phyloP scores from a whole-genome alignment of 2,888 invertebrate genomes.

The Leptodirus hochenwartii region DNA sequence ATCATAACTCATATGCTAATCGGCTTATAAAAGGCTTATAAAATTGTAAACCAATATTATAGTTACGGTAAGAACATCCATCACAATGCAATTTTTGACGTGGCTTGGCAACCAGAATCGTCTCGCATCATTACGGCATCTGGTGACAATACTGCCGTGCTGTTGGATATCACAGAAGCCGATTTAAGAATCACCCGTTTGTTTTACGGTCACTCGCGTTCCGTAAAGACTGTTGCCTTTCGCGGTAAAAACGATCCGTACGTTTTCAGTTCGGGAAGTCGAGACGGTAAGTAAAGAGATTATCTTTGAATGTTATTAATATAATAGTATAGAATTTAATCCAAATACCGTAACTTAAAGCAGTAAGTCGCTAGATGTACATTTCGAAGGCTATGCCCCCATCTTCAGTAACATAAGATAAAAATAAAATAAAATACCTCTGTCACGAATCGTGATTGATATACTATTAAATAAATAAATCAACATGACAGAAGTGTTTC shows the following conservation, averaged over 20 bases:
- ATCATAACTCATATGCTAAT: too few relatives aligned
- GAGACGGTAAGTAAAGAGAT: conserved; percentile 75
- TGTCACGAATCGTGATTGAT: too few relatives aligned
- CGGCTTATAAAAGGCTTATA: background rate
- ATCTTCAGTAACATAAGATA: too few relatives aligned
- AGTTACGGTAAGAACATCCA: conserved; percentile 44
- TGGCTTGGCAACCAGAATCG: conserved; percentile 67
- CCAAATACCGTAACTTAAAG: too few relatives aligned
- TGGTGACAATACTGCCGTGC: conserved; percentile 62
- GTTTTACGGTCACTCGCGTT: conserved; percentile 57
- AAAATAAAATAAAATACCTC: too few relatives aligned
- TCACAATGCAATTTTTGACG: conserved; percentile 76
- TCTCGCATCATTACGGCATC: conserved; percentile 70
- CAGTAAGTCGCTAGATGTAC: too few relatives aligned
- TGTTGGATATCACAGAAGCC: conserved; percentile 50
- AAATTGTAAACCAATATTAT: too few relatives aligned
- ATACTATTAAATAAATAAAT: too few relatives aligned
- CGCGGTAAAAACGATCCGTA: conserved; percentile 46
- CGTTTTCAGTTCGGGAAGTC: conserved; percentile 45
- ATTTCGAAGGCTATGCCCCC: too few relatives aligned
- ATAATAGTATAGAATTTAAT: too few relatives aligned
- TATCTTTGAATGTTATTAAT: too few relatives aligned
- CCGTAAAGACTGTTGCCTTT: conserved; percentile 68
- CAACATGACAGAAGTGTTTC: too few relatives aligned
- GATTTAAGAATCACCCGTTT: conserved; percentile 29